These are phyloP conservation scores for Stomatorhinus ivindoensis DNA, from an alignment of 2,113 vertebrate genomes.

Conservation along the genomic window DNA sequence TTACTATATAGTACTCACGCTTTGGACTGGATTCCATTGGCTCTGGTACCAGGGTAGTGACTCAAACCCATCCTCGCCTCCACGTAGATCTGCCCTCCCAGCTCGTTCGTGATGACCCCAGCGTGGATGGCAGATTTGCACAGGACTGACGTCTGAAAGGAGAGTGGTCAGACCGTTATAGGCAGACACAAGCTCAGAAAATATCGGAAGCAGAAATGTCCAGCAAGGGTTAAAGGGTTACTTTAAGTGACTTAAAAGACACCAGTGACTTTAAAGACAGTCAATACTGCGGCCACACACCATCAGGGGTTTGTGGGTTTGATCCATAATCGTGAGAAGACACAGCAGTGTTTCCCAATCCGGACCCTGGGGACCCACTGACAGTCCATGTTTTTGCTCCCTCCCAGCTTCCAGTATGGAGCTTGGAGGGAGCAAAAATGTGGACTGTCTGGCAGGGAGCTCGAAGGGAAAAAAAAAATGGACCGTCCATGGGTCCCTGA, in stretches of 20 bases:
- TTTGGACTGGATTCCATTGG: slow-evolving; percentile 68
- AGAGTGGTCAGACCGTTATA: slow-evolving; percentile 10
- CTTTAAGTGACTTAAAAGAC: background rate
- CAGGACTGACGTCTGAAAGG: slow-evolving; percentile 72
- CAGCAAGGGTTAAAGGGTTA: background rate
- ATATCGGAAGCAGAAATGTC: background rate
- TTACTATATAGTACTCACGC: slow-evolving; percentile 59
- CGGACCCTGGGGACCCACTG: background rate
- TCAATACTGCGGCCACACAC: background rate
- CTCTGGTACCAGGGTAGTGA: slow-evolving; percentile 59
- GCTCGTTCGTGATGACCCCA: slow-evolving; percentile 65
- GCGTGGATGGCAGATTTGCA: slow-evolving; percentile 80
- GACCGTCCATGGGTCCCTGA: background rate
- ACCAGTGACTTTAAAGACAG: background rate
- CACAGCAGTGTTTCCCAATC: background rate
- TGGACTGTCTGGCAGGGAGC: too few relatives aligned
- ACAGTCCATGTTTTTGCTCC: too few relatives aligned
- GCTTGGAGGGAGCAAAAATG: background rate
- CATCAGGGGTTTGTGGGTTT: background rate
- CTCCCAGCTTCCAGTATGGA: background rate
- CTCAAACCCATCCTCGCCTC: slow-evolving; percentile 63
- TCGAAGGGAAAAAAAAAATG: background rate
- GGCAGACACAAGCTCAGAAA: background rate
- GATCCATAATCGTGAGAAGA: background rate
- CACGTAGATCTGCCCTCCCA: slow-evolving; percentile 69